Conservation (phyloP, 2,797 vertebrate species). For the Gymnothorax javanicus region DNA sequence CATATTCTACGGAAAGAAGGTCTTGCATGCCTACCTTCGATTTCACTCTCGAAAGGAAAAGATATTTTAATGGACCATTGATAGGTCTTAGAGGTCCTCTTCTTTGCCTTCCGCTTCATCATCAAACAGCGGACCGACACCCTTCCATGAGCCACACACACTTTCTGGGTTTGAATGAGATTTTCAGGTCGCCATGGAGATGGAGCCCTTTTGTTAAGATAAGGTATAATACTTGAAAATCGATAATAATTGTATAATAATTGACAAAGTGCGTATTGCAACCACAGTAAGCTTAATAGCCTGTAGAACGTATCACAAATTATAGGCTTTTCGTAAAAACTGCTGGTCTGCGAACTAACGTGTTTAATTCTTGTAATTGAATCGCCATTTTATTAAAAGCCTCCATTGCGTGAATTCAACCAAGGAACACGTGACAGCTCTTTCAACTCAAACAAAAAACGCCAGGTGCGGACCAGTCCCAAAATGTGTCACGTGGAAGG, state of each 20-base stretch:
- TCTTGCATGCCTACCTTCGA: not conserved
- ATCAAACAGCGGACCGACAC: not conserved
- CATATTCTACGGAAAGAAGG: not conserved
- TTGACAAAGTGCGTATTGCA: constrained; percentile 37
- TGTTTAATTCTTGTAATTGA: too few relatives aligned
- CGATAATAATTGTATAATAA: constrained; percentile 58
- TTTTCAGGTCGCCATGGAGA: constrained; percentile 75
- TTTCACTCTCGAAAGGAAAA: not conserved
- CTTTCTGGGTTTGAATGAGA: constrained; percentile 22
- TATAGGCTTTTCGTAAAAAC: not conserved
- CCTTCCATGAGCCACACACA: not conserved
- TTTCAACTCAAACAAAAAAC: constrained; percentile 5
- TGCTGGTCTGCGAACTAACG: not conserved
- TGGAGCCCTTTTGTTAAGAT: constrained; percentile 47
- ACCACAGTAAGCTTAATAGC: not conserved
- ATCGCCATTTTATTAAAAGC: not conserved
- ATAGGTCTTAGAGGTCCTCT: not conserved
- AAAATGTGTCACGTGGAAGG: not conserved
- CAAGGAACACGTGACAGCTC: constrained; percentile 1
- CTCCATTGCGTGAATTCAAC: not conserved
- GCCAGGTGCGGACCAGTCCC: not conserved
- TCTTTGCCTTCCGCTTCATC: constrained; percentile 10
- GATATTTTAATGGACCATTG: not conserved
- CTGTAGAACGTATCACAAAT: not conserved
- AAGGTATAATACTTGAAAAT: constrained; percentile 6